Base-by-base conservation (phyloP, 2,888 invertebrate species). In the Adela reaumurella region DNA sequence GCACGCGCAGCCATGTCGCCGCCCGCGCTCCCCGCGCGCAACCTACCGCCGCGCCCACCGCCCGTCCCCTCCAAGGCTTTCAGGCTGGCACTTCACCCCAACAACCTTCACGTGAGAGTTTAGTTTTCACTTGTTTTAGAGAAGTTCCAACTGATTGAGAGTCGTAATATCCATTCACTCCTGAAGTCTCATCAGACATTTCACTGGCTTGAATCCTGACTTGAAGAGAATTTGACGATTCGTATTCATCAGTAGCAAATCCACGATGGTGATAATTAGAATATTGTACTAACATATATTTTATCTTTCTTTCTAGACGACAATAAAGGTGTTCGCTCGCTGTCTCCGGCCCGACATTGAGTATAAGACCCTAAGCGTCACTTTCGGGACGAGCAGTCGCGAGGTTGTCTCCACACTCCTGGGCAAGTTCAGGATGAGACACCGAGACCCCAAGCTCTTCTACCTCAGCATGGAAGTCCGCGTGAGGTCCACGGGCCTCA, bases 391-490 rank as follows among this genome's bases (percentile, higher is more conserved):
- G 14, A 89, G 92, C 1, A 92, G 93, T 60, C 86, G 89, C 59
- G 92, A 94, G 68, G 90, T 97, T 54, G 91, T 96, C 11, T 81
- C 84, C 52, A 89, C 91, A 47, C 81, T 97, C 18, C 81, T 97
- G 53, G 85, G 90, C 70, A 94, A 96, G 82, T 92, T 87, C 72
- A 86, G 92, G 61, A 94, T 94, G 92, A 85, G 92, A 58, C 94
- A 94, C 68, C 84, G 94, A 19, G 96, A 97, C 71, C 93, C 94
- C 1, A 86, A 94, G 59, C 83, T 97, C 18, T 97, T 94, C 76
- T 94, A 92, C 72, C 83, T 97, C 49, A 92, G 93, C 62, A 96
- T 97, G 95, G 95, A 95, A 70, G 93, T 95, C 46, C 87, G 91
- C 16, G 91, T 94, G 46, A 81, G 92, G 46, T 87, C 92, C 53